Evolutionary conservation across 2,888 invertebrate genomes (phyloP), one percentile per base, ranked within the genome.

Genomic region (Hypolimnas misippus): DNA sequence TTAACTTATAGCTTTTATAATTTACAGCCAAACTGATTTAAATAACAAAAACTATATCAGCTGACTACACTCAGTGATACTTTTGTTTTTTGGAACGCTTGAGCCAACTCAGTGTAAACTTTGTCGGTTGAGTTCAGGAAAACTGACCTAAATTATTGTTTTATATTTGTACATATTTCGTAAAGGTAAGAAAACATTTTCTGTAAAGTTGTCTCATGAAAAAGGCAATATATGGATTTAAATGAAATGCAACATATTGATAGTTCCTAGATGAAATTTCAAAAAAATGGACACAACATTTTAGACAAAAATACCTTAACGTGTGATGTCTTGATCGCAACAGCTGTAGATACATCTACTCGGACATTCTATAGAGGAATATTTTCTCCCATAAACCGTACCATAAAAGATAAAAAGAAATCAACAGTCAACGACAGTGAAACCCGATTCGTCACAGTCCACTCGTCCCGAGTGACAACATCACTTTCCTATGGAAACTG

Each of bases 401-500:
- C 35, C 16, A 21, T 53, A 58, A 44, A n/a, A 58, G 31, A 51
- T 29, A 40, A 51, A 58, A 19, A 40, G 14, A 53, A 59, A 59
- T 35, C 44, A n/a, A 51, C 50, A 40, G 40, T 25, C 25, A 56
- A 62, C 33, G 56, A 62, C 25, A 56, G 62, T 51, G 56, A 62
- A 56, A 55, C 19, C 31, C 21, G 44, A 53, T 31, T 40, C 16
- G 49, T 50, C 50, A 56, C 62, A 56, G 56, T 51, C 50, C 42
- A 62, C 62, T 59, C 10, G 52, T 46, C 19, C 19, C 21, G 42
- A 33, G 40, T 55, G 50, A 31, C 21, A 42, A 62, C 51, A 56
- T 25, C 40, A 17, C 62, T 62, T 62, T 62, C 56, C 40, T 61
- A 42, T 49, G 33, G 50, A 40, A 54, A 61, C 35, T 54, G 53